Conservation (phyloP, 2,888 invertebrate species). For the Coelinius sp. region DNA sequence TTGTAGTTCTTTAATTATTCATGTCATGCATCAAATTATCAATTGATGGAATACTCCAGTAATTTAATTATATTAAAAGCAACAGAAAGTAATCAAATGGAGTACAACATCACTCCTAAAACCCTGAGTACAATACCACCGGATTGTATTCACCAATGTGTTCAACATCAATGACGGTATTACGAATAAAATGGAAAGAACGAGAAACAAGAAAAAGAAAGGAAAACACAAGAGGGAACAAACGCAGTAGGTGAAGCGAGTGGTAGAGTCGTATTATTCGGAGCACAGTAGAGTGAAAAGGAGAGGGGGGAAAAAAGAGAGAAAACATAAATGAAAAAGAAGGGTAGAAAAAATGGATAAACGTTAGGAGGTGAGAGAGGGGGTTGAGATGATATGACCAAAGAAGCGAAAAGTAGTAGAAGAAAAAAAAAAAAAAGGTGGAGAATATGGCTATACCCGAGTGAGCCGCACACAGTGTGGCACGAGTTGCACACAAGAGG, state of each 20-base stretch:
- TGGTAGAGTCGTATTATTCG: conserved; percentile 5
- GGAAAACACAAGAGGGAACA: conserved; percentile 9
- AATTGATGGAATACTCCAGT: background rate
- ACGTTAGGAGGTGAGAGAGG: conserved; percentile 5
- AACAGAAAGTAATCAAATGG: background rate
- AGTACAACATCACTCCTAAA: background rate
- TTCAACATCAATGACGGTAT: conserved; percentile 26
- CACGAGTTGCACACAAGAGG: conserved; percentile 39
- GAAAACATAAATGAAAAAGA: conserved; percentile 12
- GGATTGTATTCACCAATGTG: conserved; percentile 16
- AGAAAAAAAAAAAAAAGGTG: conserved; percentile 4
- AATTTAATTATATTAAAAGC: conserved; percentile 13
- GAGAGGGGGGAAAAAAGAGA: background rate
- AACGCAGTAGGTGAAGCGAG: conserved; percentile 21
- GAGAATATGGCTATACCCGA: conserved; percentile 10
- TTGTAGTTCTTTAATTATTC: background rate
- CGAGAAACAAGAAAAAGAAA: background rate
- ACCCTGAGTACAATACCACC: conserved; percentile 8
- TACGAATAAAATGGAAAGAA: background rate
- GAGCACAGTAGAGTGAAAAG: conserved; percentile 5
- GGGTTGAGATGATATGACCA: conserved; percentile 1
- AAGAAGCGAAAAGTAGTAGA: conserved; percentile 3
- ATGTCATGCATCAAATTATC: background rate
- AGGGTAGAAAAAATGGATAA: background rate
- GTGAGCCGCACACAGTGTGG: conserved; percentile 17